phyloP scores from a whole-genome alignment of 2,888 invertebrate species.

The Eudasyphora cyanicolor region DNA sequence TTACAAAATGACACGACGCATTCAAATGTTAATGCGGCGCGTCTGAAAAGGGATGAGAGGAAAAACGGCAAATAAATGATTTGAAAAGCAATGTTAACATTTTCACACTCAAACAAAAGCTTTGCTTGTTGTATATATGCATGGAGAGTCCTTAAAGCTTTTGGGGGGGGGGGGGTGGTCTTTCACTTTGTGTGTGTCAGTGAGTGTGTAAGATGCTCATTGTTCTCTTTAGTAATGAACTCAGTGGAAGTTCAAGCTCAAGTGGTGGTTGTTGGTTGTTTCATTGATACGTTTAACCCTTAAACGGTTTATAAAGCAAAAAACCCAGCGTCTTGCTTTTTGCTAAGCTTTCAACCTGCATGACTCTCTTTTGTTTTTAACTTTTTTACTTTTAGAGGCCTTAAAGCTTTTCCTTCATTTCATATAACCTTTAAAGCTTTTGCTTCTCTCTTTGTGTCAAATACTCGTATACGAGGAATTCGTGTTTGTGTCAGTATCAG shows the following conservation, averaged over 20 bases:
- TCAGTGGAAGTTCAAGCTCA: conserved; percentile 35
- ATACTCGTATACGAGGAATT: too few relatives aligned
- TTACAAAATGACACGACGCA: neutral
- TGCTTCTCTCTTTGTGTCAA: conserved; percentile 10
- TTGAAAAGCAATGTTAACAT: neutral
- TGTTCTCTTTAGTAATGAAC: conserved; percentile 39
- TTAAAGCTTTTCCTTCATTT: conserved; percentile 20
- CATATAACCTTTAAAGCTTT: conserved; percentile 23
- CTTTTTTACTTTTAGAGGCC: too few relatives aligned
- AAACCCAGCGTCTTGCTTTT: neutral
- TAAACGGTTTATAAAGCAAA: too few relatives aligned
- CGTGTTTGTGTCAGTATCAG: neutral
- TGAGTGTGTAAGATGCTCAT: neutral
- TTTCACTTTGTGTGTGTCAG: neutral
- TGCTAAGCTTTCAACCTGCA: conserved; percentile 2
- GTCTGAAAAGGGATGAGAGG: neutral
- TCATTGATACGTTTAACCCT: conserved; percentile 41
- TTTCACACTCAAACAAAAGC: conserved; percentile 6
- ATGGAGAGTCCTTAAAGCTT: conserved; percentile 18
- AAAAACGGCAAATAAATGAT: neutral
- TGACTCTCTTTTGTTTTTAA: conserved; percentile 14
- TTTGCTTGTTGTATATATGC: neutral
- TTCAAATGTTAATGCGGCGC: conserved; percentile 2
- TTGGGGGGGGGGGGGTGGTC: neutral
- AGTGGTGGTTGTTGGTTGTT: conserved; percentile 1